These are phyloP conservation scores for Peribatodes rhomboidaria DNA, from an alignment of 2,888 invertebrate species.

Conservation along the genomic window DNA sequence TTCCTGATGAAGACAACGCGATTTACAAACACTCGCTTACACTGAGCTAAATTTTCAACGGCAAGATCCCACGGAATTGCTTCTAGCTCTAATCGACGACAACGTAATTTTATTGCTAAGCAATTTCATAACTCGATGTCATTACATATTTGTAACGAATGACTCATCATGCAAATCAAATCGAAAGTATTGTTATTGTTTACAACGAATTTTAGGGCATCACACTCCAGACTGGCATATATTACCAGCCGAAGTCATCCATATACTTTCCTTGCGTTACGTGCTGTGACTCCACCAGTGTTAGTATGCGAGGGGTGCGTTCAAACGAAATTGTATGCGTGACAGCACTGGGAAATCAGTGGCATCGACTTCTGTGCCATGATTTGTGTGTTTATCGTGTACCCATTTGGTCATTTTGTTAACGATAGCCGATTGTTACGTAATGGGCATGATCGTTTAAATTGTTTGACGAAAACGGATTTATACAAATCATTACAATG, in stretches of 20 bases:
- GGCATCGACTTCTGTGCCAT: conserved; percentile 11
- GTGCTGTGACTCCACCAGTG: conserved; percentile 37
- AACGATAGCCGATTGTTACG: conserved; percentile 15
- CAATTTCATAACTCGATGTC: neutral
- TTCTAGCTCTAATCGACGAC: too few species aligned
- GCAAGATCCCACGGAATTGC: neutral
- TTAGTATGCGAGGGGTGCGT: conserved; percentile 38
- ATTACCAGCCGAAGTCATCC: conserved; percentile 32
- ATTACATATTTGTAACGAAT: conserved; percentile 45
- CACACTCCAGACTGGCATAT: conserved; percentile 32
- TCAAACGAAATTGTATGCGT: conserved; percentile 44
- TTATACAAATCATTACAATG: neutral
- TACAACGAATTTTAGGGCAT: conserved; percentile 23
- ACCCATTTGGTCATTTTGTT: conserved; percentile 24
- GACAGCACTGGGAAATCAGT: conserved; percentile 22
- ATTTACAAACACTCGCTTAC: too few species aligned
- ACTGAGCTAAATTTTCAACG: too few species aligned
- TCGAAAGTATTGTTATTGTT: conserved; percentile 36
- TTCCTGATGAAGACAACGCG: too few species aligned
- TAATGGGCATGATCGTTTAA: conserved; percentile 1
- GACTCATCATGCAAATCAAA: conserved; percentile 43
- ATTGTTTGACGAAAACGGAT: neutral
- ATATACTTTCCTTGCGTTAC: conserved; percentile 42
- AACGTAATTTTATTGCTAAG: too few species aligned
- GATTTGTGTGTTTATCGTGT: conserved; percentile 31